phyloP scores from a whole-genome alignment of 2,797 vertebrate genomes.

The Halcyon smyrnensis region DNA sequence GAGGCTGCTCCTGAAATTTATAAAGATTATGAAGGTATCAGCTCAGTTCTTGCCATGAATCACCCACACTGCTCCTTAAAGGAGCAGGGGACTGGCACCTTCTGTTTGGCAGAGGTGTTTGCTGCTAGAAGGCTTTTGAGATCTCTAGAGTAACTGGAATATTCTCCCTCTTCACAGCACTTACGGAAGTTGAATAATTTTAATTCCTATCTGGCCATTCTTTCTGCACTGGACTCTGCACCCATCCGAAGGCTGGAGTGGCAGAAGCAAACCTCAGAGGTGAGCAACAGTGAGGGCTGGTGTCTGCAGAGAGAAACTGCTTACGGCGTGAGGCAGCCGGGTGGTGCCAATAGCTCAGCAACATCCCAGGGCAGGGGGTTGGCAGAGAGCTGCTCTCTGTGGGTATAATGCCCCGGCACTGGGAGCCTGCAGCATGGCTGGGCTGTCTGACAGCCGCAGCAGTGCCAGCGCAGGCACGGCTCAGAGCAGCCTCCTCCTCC shows the following conservation, averaged over 20 bases:
- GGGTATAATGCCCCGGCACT: neutral
- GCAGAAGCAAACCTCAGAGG: conserved; percentile 99
- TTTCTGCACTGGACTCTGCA: conserved; percentile 96
- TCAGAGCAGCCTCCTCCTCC: neutral
- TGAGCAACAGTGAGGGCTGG: conserved; percentile 63
- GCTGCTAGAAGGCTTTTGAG: neutral
- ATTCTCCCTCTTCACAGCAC: conserved; percentile 82
- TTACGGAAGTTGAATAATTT: conserved; percentile 98
- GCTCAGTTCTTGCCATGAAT: neutral
- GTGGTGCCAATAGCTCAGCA: neutral
- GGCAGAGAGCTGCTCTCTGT: neutral
- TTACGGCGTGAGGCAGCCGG: neutral
- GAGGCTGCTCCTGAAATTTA: conserved; percentile 96
- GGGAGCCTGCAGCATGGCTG: neutral
- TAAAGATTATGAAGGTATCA: conserved; percentile 98
- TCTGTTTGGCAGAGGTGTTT: neutral
- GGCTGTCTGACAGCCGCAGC: neutral
- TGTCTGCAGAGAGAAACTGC: neutral
- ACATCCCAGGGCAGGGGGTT: neutral
- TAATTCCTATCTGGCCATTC: conserved; percentile 98
- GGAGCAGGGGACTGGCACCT: neutral
- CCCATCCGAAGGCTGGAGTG: conserved; percentile 97
- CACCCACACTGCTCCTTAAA: neutral
- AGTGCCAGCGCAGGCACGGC: neutral
- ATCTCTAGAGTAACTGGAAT: neutral